Percentiles rank a stretch among this genome's conserved stretches.
Conservation (phyloP, 1,140 invertebrate genomes). For the Batillaria attramentaria region DNA sequence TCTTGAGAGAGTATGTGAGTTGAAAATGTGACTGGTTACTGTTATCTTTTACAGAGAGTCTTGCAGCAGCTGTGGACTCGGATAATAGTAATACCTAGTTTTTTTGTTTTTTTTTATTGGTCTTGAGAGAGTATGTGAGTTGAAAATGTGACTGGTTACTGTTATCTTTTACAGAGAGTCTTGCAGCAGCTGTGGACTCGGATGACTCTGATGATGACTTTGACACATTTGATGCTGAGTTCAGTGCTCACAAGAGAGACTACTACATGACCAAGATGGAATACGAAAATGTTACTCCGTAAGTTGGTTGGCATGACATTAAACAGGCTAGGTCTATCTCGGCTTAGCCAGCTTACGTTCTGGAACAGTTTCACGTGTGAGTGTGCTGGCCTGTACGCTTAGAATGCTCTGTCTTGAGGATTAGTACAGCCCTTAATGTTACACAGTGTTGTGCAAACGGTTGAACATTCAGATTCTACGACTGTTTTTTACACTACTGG, state of each 20-base stretch:
- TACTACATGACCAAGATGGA: constrained; percentile 95
- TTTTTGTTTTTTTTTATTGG: neutral
- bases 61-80: constrained; percentile 30
- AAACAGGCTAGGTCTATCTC: no score
- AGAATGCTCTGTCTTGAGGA: no score
- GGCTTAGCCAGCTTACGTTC: no score
- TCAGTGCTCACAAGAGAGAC: constrained; percentile 87
- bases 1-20: neutral
- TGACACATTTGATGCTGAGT: constrained; percentile 78
- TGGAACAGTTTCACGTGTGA: no score
- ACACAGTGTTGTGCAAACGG: no score
- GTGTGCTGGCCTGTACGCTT: no score
- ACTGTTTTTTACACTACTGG: no score
- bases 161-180: neutral
- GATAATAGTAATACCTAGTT: neutral
- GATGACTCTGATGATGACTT: constrained; percentile 45
- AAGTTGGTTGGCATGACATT: no score
- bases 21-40: neutral
- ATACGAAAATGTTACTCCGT: constrained; percentile 79
- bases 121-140: neutral
- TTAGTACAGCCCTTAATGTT: no score
- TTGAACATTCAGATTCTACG: no score
- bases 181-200: constrained; percentile 30
- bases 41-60: neutral
- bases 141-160: neutral